Evolutionary conservation across 1,140 invertebrate species (phyloP).

Genomic region (Lamellibrachia luymesi): DNA sequence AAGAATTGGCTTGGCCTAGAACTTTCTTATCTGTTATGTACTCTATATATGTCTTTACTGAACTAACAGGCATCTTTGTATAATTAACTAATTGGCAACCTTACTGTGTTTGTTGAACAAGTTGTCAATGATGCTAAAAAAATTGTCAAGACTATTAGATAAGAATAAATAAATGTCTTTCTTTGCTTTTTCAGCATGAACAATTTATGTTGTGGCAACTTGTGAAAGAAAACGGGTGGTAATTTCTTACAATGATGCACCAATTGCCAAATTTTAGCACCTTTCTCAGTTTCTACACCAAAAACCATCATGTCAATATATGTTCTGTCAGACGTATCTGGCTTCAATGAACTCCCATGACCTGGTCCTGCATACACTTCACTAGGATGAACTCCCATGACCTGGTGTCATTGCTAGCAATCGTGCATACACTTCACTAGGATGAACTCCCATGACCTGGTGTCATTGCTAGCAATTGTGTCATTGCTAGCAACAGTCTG

Average conservation of each 20-base stretch:
- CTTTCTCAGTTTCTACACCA: background rate
- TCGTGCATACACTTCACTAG: no score
- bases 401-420: no score
- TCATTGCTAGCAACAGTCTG: background rate
- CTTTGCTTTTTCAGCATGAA: no score
- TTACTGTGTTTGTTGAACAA: background rate
- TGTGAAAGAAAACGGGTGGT: no score
- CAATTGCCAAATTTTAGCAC: background rate
- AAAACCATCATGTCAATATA: background rate
- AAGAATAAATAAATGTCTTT: background rate
- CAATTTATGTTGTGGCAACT: no score
- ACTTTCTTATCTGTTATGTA: background rate
- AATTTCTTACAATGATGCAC: background rate
- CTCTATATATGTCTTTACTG: background rate
- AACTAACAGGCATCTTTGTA: background rate
- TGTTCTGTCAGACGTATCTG: background rate
- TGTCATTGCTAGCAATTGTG: no score
- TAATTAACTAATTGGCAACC: background rate
- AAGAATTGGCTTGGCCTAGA: background rate
- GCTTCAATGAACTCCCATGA: no score
- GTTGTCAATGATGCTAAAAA: background rate
- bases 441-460: no score
- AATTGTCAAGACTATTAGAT: background rate
- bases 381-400: no score
- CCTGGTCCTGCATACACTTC: no score